Evolutionary conservation across 2,797 vertebrate species (phyloP).

Genomic region (Peromyscus melanophrys): DNA sequence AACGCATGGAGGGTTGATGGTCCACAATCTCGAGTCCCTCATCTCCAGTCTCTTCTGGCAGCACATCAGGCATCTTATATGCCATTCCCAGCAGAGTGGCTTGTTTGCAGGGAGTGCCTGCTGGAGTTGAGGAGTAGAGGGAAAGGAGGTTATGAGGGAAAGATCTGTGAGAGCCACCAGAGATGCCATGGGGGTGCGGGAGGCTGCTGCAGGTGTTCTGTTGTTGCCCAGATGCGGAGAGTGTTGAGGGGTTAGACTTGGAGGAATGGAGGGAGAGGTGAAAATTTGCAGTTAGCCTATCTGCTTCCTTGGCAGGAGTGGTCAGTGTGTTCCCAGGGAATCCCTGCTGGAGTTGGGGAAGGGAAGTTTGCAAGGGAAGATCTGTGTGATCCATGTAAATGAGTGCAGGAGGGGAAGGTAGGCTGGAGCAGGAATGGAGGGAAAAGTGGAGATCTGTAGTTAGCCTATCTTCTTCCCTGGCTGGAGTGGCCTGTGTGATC

Average conservation of each 20-base stretch:
- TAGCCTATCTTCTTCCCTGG: too few relatives aligned
- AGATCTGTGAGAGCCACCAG: background rate
- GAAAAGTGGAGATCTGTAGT: too few relatives aligned
- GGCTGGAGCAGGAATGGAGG: too few relatives aligned
- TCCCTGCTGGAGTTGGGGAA: too few relatives aligned
- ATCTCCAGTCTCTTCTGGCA: too few relatives aligned
- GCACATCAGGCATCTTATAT: too few relatives aligned
- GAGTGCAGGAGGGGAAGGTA: too few relatives aligned
- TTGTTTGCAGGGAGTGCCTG: background rate
- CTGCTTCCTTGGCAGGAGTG: background rate
- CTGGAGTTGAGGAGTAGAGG: background rate
- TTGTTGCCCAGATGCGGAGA: background rate
- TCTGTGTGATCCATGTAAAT: too few relatives aligned
- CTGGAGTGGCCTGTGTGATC: too few relatives aligned
- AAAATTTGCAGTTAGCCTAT: background rate
- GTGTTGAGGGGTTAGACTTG: background rate
- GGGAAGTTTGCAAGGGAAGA: too few relatives aligned
- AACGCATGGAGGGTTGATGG: too few relatives aligned
- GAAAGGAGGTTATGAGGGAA: background rate
- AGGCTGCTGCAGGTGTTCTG: background rate
- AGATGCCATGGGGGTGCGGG: background rate
- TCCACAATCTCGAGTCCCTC: too few relatives aligned
- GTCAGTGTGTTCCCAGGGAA: background rate
- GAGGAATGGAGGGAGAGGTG: background rate
- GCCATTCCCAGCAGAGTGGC: background rate